Base-by-base conservation (phyloP, 2,888 invertebrate genomes). In the Osmoderma eremita region DNA sequence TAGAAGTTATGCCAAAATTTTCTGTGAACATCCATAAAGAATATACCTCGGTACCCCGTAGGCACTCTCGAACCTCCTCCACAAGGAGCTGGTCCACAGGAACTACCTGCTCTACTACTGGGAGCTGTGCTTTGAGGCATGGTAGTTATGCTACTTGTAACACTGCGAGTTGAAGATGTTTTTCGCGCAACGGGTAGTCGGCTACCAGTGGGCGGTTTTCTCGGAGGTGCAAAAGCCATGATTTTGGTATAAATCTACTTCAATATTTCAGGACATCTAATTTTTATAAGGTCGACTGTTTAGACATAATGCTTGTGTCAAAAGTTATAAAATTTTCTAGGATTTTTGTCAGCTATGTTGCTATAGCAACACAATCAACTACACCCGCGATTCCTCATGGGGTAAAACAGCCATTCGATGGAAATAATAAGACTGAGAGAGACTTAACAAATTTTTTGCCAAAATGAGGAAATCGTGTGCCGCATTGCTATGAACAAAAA, bases 191-290 rank as follows among this genome's bases (percentile, higher is more conserved):
- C 10, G 10, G 58, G 58, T 15, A 45, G 10, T 45, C 45, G 45
- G 18, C 36, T 36, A 15, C 58, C 17, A 2, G 24, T 3, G 17
- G 58, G 58, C 1, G 45, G 45, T 48, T 61, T 24, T 45, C 58
- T 45, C n/a, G 58, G 58, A 6, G 58, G 58, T 48, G 13, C 45
- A 17, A 30, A 45, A n/a, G 58, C 22, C 58, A 61, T 61, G 36
- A n/a, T 45, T 38, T 36, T 38, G 38, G 24, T 12, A 12, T 41
- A 8, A 0, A 30, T 12, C 18, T 58, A 17, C 45, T 17, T 10
- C 6, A 17, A 45, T 45, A 13, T 36, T 39, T 22, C 12, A 12
- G 45, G 45, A 45, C 58, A 13, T 39, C 10, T n/a, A 56, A 56
- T 41, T 56, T 56, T 20, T 56, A 39, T 6, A 20, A 41, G 20